A percentile compares a stretch with the other conserved stretches of the same genome.
Conservation (phyloP, 2,888 invertebrate genomes). For the Diaperis boleti region DNA sequence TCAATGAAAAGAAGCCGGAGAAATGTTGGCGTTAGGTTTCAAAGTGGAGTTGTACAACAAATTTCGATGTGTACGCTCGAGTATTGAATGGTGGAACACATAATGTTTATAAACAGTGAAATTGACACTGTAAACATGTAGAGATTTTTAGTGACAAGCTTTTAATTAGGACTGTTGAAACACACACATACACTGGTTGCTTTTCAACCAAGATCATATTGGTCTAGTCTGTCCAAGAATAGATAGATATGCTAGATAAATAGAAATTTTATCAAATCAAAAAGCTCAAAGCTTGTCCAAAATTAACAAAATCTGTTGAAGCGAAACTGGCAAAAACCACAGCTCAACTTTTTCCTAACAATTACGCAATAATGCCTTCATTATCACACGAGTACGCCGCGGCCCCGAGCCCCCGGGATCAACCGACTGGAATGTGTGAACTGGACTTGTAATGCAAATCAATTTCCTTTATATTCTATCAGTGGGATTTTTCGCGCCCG, state of each 20-base stretch:
- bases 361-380: constrained; percentile 3
- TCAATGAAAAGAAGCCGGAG: no score
- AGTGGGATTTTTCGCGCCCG: constrained; percentile 22
- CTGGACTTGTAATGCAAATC: constrained; percentile 26
- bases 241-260: no score
- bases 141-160: no score
- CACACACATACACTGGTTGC: no score
- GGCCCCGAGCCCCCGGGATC: constrained; percentile 11
- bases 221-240: no score
- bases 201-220: no score
- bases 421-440: constrained; percentile 20
- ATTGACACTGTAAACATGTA: background rate
- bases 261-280: no score
- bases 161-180: no score
- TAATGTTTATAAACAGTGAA: constrained; percentile 19
- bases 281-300: no score
- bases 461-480: constrained; percentile 23
- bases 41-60: background rate
- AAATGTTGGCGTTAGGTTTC: no score
- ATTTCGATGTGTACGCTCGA: background rate
- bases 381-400: constrained; percentile 20
- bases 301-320: no score
- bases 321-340: no score
- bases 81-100: constrained; percentile 2
- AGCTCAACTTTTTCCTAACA: background rate